Evolutionary conservation across 2,113 vertebrate genomes (phyloP), one percentile per base, ranked within the genome.

Genomic region (Oriolus oriolus): DNA sequence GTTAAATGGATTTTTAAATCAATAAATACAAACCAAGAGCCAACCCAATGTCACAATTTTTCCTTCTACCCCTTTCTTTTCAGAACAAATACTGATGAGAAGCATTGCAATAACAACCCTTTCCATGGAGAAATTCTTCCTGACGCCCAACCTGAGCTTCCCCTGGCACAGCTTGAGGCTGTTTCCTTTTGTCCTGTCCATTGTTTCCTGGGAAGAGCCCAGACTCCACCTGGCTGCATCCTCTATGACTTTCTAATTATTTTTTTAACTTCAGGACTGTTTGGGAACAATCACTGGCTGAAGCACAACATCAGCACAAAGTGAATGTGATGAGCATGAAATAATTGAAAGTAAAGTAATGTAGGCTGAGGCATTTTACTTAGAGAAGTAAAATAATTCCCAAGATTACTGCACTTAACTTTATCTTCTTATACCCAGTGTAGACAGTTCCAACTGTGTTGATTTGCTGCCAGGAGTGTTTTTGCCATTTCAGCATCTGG

Each of bases 401-500:
- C 39, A 78, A 63, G 56, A 52, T 89, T 53, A 49, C 28, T 69
- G 28, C 19, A 77, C 8, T 59, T 90, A 60, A 50, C 8, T 41
- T 71, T 80, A 42, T 20, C 33, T 65, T 60, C 24, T 66, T 33
- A 26, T 35, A 26, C 17, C 77, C 35, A 33, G 2, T 33, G 22
- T 33, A 45, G 59, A 74, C 39, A 37, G 10, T 63, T 93, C 49
- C 35, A 85, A 22, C 28, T 28, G 13, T 57, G 41, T 28, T 84
- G 83, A 80, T 77, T 66, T 85, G 37, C 69, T 93, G 88, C 77
- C 83, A 75, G 7, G 20, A 64, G 16, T 68, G 24, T 12, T 87
- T 93, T 87, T 94, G 84, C 73, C 33, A 44, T 87, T 89, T 95
- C 92, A 96, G 84, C 87, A 69, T 88, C 89, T 96, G 68, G 70